Base-by-base conservation (phyloP, 2,797 vertebrate genomes). In the Carcharodon carcharias region DNA sequence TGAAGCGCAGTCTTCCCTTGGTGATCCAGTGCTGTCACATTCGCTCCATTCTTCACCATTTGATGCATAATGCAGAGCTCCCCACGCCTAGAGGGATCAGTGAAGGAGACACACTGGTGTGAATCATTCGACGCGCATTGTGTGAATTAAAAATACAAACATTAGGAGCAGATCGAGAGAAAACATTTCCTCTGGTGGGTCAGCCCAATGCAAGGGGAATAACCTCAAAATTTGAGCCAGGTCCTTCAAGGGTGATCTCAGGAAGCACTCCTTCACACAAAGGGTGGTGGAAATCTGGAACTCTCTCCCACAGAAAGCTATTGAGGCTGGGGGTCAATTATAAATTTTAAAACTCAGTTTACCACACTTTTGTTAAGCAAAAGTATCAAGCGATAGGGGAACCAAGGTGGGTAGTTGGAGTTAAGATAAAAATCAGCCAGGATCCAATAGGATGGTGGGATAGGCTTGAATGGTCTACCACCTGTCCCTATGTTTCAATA, bases 41-140 rank as follows among this genome's bases (percentile, higher is more conserved):
- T 98, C 18, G 98, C 98, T 92, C 98, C 98, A 26, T 97, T 97
- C 97, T 98, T 98, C 97, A 98, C 97, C 98, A 98, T 98, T 96
- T 98, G 97, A 96, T 98, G 98, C 92, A 98, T 98, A 96, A 98
- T 97, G 89, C 97, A 97, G 95, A 98, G 97, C 96, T 98, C 98
- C 18, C 98, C 98, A 96, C 98, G 98, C 96, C 98, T 98, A 96
- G 96, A 95, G 35, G 40, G 54, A 71, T 96, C 96, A 50, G 26
- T 4, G 31, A 96, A 89, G 12, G 50, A 50, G 96, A 50, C 45
- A 50, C 88, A 21, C 35, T 63, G 89, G 14, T n/a, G 21, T 92
- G n/a, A 92, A 21, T 58, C 89, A 63, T 63, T n/a, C 28, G 18
- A 2, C 88, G 8, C 0, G 35, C 6, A 40, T 23, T 0, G 14